Evolutionary conservation across 1,140 invertebrate species (phyloP).

Genomic region (Caenorhabditis latens): DNA sequence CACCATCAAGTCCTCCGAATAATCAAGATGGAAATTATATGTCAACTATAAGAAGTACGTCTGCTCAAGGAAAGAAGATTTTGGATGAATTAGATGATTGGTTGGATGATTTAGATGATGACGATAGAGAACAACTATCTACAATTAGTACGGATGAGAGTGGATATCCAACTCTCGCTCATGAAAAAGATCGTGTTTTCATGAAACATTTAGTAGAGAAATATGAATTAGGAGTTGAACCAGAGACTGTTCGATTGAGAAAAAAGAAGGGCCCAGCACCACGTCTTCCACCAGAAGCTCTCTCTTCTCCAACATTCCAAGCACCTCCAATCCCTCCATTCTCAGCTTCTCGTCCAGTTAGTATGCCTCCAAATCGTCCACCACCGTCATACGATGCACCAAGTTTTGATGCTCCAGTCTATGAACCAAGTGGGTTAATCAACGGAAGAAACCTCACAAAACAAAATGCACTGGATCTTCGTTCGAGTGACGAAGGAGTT

Average conservation of each 20-base stretch:
- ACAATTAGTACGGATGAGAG: constrained; percentile 31
- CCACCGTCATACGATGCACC: constrained; percentile 32
- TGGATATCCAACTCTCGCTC: constrained; percentile 32
- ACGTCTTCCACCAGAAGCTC: background rate
- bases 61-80: constrained; percentile 38
- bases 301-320: background rate
- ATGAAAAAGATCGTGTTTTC: constrained; percentile 26
- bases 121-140: constrained; percentile 29
- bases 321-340: background rate
- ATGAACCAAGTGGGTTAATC: background rate
- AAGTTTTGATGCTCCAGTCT: constrained; percentile 42
- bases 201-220: constrained; percentile 40
- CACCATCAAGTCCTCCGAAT: background rate
- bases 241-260: constrained; percentile 8
- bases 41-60: constrained; percentile 27
- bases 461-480: constrained; percentile 31
- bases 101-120: constrained; percentile 48
- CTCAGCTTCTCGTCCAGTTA: background rate
- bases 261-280: constrained; percentile 27
- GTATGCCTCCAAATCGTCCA: constrained; percentile 34
- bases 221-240: constrained; percentile 22
- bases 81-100: constrained; percentile 42
- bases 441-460: background rate
- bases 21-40: constrained; percentile 18
- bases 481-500: constrained; percentile 12